These are phyloP conservation scores for Drosophila tanythrix DNA, from an alignment of 2,888 invertebrate species.

Conservation along the genomic window DNA sequence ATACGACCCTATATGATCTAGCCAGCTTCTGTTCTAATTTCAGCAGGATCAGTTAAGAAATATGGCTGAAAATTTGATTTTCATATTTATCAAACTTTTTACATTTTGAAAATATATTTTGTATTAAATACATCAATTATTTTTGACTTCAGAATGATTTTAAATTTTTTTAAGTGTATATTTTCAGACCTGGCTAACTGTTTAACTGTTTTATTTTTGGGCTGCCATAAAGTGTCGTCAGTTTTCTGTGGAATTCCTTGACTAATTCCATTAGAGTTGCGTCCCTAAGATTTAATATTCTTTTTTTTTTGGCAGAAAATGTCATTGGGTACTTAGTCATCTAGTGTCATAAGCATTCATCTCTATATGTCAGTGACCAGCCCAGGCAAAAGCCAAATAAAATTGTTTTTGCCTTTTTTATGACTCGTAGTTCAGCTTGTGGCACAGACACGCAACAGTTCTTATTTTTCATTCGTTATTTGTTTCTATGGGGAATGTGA, in stretches of 20 bases:
- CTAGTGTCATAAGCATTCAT: conserved; percentile 39
- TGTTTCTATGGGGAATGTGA: conserved; percentile 35
- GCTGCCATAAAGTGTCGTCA: conserved; percentile 53
- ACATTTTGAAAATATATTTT: not conserved
- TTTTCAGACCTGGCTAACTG: conserved; percentile 29
- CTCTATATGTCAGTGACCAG: conserved; percentile 48
- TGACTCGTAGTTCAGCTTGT: conserved; percentile 10
- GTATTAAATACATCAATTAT: not conserved
- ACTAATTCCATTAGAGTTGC: conserved; percentile 44
- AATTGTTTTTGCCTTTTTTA: conserved; percentile 16
- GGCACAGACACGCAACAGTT: conserved; percentile 65
- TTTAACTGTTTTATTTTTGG: conserved; percentile 28
- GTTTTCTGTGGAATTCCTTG: conserved; percentile 40
- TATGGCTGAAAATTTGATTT: no score
- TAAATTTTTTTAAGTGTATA: not conserved
- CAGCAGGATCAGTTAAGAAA: not conserved
- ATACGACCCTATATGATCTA: not conserved
- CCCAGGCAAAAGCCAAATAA: conserved; percentile 22
- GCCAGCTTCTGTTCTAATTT: not conserved
- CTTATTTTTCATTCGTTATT: conserved; percentile 2
- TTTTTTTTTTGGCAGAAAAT: not conserved
- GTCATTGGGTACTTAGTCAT: conserved; percentile 20
- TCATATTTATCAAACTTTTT: not conserved
- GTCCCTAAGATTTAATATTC: not conserved
- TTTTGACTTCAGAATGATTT: not conserved